These are phyloP conservation scores for Heliangelus exortis DNA, from an alignment of 2,797 vertebrate genomes.

Conservation along the genomic window DNA sequence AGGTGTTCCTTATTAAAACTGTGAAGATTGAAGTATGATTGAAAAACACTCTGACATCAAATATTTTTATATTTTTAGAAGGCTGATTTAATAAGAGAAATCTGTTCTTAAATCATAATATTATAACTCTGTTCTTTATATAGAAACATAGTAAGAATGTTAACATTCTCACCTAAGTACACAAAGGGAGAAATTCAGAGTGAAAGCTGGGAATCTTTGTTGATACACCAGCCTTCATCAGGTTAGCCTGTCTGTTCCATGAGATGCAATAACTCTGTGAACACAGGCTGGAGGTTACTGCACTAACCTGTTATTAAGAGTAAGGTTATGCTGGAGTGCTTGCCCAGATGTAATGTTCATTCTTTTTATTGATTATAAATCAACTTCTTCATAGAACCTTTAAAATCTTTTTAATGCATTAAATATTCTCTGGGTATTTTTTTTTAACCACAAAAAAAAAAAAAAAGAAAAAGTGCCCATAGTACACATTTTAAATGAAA, in stretches of 20 bases:
- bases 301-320: background rate
- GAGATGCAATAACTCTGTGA: background rate
- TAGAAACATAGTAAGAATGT: slow-evolving; percentile 37
- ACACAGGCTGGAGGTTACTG: background rate
- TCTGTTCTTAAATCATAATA: slow-evolving; percentile 24
- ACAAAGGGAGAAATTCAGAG: slow-evolving; percentile 2
- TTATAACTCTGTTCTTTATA: slow-evolving; percentile 45
- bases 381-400: slow-evolving; percentile 20
- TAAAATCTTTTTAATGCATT: slow-evolving; percentile 38
- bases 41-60: slow-evolving; percentile 59
- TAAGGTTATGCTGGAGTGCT: background rate
- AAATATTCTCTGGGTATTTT: slow-evolving; percentile 47
- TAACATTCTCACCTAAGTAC: background rate
- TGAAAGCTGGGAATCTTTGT: background rate
- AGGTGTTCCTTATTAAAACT: slow-evolving; percentile 57
- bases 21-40: slow-evolving; percentile 58
- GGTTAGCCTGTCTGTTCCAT: background rate
- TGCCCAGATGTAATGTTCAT: background rate
- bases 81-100: slow-evolving; percentile 48
- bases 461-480: background rate
- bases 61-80: slow-evolving; percentile 75
- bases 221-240: background rate
- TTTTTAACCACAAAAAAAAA: slow-evolving; percentile 18
- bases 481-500: slow-evolving; percentile 57
- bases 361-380: slow-evolving; percentile 51